Evolutionary conservation across 1,140 invertebrate species (phyloP), one percentile per base, ranked within the genome.

Genomic region (Drosophila orosa): DNA sequence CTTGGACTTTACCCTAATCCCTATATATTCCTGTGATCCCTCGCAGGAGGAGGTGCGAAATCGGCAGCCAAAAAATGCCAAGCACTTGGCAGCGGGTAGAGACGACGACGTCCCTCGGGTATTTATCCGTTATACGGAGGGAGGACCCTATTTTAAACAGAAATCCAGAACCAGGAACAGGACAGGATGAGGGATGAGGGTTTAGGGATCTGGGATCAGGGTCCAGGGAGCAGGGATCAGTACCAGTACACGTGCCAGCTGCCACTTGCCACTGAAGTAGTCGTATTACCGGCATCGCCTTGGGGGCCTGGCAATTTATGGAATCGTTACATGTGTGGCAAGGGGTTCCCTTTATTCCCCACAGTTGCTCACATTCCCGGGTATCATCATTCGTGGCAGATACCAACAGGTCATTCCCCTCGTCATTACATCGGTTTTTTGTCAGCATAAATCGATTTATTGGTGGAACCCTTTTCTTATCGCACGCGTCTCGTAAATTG

Each of bases 61-160:
- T 78, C 56, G 72, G 76, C 81, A 85, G 80, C 80, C 80, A 13
- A 83, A 74, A 84, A 67, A 76, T 84, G 80, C 71, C 80, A 83
- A 63, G 66, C 71, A 72, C 73, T 66, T 50, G 57, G 25, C 8
- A 25, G 5, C 4, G 25, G 10, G 5, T 5, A 17, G 25, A 5
- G 10, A 13, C n/a, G 10, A 19, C 40, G 3, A 19, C 19, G 39
- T 45, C 61, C 39, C 15, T 33, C 7, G 45, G 12, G 47, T 29
- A 39, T 22, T 17, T 59, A 45, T 56, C 67, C 67, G 50, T 69
- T 47, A 71, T 31, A 31, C 25, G n/a, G 24, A 33, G 35, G 31
- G 8, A 13, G 9, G 19, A n/a, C 25, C 50, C 52, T 24, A 12
- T 27, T 58, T 10, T 31, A 3, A 9, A 5, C 12, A 10, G 15